Percentiles rank a stretch among this genome's conserved stretches.
These are phyloP conservation scores for Drosophila serrata DNA, from an alignment of 1,140 invertebrate species.

Conservation along the genomic window DNA sequence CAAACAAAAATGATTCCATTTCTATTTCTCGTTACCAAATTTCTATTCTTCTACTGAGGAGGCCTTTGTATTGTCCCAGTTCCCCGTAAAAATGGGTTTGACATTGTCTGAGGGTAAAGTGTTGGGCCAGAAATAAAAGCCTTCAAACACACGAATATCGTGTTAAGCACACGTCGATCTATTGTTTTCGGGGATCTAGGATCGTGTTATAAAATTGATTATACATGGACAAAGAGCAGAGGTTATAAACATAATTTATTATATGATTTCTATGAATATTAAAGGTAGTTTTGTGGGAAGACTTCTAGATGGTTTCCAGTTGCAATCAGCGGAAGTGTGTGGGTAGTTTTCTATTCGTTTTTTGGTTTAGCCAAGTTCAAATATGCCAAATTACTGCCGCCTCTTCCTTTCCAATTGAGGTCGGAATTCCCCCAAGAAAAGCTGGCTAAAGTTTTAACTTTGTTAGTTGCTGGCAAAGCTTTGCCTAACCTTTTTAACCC, in stretches of 20 bases:
- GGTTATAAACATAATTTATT: slow-evolving; percentile 61
- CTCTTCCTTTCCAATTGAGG: slow-evolving; percentile 40
- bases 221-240: slow-evolving; percentile 37
- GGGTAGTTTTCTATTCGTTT: slow-evolving; percentile 20
- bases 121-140: slow-evolving; percentile 61
- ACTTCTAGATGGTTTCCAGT: not conserved
- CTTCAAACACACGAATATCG: slow-evolving; percentile 52
- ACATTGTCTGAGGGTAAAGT: slow-evolving; percentile 70
- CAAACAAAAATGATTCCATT: slow-evolving; percentile 54
- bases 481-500: slow-evolving; percentile 25
- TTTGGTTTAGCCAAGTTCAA: not conserved
- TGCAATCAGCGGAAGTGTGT: slow-evolving; percentile 28
- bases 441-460: slow-evolving; percentile 37
- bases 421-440: not conserved
- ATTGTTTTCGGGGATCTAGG: slow-evolving; percentile 57
- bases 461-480: slow-evolving; percentile 9
- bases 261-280: slow-evolving; percentile 71
- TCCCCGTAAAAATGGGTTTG: slow-evolving; percentile 77
- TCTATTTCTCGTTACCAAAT: slow-evolving; percentile 56
- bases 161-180: slow-evolving; percentile 73
- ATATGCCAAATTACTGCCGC: slow-evolving; percentile 24
- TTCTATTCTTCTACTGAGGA: slow-evolving; percentile 43
- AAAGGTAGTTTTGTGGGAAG: slow-evolving; percentile 48
- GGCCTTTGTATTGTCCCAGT: slow-evolving; percentile 57
- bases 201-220: slow-evolving; percentile 77